phyloP scores from a whole-genome alignment of 2,113 vertebrate species.

The Tupaia tana region DNA sequence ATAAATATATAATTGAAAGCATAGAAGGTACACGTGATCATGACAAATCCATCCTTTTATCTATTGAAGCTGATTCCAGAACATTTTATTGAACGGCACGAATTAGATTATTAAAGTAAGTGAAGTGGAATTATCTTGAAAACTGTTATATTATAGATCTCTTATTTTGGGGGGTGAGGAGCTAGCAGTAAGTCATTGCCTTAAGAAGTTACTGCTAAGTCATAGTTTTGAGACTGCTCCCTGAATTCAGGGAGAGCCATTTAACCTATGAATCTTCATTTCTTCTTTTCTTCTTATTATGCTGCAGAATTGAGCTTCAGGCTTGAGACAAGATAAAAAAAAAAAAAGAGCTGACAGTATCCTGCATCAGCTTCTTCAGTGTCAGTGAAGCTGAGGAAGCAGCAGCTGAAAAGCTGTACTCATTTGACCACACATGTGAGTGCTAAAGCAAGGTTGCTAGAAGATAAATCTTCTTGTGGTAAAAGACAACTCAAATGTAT shows the following conservation, averaged over 20 bases:
- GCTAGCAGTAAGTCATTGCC: background rate
- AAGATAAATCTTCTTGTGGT: conserved; percentile 92
- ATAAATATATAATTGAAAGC: background rate
- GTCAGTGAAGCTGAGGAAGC: conserved; percentile 88
- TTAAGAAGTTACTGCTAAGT: background rate
- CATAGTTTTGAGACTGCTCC: background rate
- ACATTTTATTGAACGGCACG: background rate
- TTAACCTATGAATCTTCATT: background rate
- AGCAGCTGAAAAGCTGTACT: conserved; percentile 86
- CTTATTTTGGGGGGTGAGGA: background rate
- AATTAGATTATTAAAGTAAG: background rate
- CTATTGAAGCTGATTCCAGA: background rate
- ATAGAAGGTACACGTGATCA: background rate
- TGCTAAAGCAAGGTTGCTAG: conserved; percentile 89
- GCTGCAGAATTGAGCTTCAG: conserved; percentile 91
- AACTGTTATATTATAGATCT: background rate
- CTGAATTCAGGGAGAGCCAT: background rate
- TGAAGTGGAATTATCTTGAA: background rate
- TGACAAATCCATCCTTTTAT: background rate
- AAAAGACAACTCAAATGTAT: conserved; percentile 89
- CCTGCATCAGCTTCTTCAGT: conserved; percentile 93
- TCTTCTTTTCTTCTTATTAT: conserved; percentile 31
- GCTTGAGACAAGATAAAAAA: conserved; percentile 88
- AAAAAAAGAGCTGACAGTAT: conserved; percentile 91
- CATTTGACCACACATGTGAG: conserved; percentile 92